Evolutionary conservation across 2,113 vertebrate species (phyloP).

Genomic region (Patagioenas fasciata): DNA sequence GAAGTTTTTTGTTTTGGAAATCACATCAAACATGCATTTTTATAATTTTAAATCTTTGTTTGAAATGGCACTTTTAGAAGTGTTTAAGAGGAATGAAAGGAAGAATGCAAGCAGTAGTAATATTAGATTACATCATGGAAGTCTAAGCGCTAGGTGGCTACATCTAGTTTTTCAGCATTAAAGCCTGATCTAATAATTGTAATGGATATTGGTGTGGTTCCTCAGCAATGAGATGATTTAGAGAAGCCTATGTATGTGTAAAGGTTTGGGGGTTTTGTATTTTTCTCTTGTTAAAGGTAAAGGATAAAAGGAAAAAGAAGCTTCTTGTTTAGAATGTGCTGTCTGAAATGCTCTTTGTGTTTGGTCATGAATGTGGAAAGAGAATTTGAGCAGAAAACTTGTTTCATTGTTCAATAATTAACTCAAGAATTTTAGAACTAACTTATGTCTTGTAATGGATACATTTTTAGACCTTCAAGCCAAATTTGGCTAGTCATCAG

Average conservation of each 20-base stretch:
- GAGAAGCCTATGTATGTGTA: not conserved
- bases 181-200: not conserved
- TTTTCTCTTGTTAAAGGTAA: not conserved
- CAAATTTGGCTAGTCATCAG: not conserved
- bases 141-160: not conserved
- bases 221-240: not conserved
- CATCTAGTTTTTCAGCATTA: not conserved
- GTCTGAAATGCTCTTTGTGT: not conserved
- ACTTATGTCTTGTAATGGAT: not conserved
- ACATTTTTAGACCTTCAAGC: not conserved
- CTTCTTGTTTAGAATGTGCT: not conserved
- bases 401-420: accelerated
- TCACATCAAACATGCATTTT: not conserved
- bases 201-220: not conserved
- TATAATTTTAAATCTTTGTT: not conserved
- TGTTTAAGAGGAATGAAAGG: not conserved
- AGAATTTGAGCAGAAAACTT: not conserved
- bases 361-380: not conserved
- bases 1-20: not conserved
- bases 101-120: not conserved
- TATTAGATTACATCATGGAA: not conserved
- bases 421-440: not conserved
- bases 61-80: not conserved
- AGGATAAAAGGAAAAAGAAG: not conserved
- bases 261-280: not conserved